These are phyloP conservation scores for Hylaea fasciaria DNA, from an alignment of 2,888 invertebrate species.

Conservation along the genomic window DNA sequence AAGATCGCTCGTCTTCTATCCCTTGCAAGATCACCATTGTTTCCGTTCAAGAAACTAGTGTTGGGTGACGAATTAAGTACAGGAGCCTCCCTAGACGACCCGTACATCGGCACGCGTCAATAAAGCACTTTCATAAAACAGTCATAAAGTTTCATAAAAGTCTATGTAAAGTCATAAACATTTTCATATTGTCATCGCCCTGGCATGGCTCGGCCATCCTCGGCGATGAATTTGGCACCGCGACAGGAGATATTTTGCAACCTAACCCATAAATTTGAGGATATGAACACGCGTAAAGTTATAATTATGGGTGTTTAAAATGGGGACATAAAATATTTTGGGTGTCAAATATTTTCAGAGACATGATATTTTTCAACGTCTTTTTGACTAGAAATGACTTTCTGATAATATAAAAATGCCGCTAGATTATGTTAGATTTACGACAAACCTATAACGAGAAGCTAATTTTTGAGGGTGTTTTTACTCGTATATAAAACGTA, in stretches of 20 bases:
- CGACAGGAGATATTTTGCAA: constrained; percentile 7
- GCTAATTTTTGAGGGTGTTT: no score
- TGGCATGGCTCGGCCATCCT: constrained; percentile 10
- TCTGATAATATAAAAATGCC: no score
- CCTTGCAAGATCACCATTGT: constrained; percentile 8
- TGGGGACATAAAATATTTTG: no score
- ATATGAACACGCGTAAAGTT: background rate
- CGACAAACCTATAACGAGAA: no score
- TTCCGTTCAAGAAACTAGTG: constrained; percentile 31
- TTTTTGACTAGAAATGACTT: no score
- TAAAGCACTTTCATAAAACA: constrained; percentile 29
- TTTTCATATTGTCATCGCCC: constrained; percentile 36
- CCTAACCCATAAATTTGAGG: background rate
- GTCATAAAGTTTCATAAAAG: constrained; percentile 29
- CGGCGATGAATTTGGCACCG: constrained; percentile 22
- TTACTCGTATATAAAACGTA: no score
- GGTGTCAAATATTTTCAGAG: no score
- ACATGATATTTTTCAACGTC: no score
- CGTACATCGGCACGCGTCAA: constrained; percentile 31
- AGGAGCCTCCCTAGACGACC: constrained; percentile 10
- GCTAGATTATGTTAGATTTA: no score
- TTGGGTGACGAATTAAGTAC: constrained; percentile 31
- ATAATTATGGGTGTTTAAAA: background rate
- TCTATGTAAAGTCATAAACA: constrained; percentile 37
- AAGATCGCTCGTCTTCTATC: constrained; percentile 8